Evolutionary conservation across 2,888 invertebrate species (phyloP).

Genomic region (Ophonus ardosiacus): DNA sequence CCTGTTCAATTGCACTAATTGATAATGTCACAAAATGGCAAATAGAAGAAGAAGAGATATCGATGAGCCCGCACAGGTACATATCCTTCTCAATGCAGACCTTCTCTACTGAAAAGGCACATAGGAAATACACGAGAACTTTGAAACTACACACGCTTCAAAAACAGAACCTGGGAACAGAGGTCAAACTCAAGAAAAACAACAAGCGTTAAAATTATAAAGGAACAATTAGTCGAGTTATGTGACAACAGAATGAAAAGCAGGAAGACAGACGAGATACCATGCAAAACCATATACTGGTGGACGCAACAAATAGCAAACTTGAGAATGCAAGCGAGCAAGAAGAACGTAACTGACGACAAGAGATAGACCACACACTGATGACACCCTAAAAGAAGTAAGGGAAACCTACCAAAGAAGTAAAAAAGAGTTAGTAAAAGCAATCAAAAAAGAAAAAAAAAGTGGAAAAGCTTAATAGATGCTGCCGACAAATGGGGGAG

Average conservation of each 20-base stretch:
- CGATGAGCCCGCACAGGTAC: constrained; percentile 4
- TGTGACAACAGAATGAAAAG: background rate
- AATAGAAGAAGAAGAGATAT: background rate
- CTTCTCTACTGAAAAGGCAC: background rate
- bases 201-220: background rate
- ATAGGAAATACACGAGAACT: background rate
- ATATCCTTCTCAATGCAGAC: background rate
- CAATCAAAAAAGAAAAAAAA: constrained; percentile 13
- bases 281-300: constrained; percentile 15
- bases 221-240: background rate
- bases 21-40: background rate
- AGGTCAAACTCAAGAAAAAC: background rate
- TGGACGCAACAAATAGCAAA: background rate
- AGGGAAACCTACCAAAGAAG: background rate
- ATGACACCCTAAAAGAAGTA: background rate
- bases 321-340: background rate
- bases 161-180: background rate
- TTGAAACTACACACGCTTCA: constrained; percentile 6
- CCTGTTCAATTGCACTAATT: background rate
- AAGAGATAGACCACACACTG: background rate
- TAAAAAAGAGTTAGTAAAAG: background rate
- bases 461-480: constrained; percentile 10
- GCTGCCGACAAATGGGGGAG: constrained; percentile 7
- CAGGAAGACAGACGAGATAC: background rate
- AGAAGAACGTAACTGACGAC: background rate